Percentiles rank a stretch among this genome's conserved stretches.
Conservation (phyloP, 2,113 vertebrate genomes). For the Paracanthobrama guichenoti region DNA sequence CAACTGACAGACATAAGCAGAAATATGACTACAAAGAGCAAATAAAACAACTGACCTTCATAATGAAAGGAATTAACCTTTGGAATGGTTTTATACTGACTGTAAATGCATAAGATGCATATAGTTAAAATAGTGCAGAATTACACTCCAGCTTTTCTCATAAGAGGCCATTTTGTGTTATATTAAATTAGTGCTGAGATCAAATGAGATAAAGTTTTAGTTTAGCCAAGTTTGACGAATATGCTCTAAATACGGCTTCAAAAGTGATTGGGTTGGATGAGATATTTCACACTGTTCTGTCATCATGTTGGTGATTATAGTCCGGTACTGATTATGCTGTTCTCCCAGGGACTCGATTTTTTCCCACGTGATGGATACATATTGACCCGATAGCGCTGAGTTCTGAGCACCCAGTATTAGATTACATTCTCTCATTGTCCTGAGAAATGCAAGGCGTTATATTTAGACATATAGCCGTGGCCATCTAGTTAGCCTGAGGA, state of each 20-base stretch:
- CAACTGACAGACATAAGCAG: not conserved
- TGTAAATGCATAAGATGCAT: not conserved
- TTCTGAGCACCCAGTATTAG: slow-evolving; percentile 42
- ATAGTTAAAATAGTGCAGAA: not conserved
- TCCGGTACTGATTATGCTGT: not conserved
- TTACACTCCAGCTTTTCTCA: slow-evolving; percentile 10
- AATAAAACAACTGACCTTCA: not conserved
- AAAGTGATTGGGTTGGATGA: not conserved
- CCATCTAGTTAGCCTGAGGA: slow-evolving; percentile 45
- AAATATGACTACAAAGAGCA: not conserved
- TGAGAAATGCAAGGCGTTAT: slow-evolving; percentile 57
- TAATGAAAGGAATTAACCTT: not conserved
- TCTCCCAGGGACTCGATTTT: not conserved
- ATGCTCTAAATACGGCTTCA: not conserved
- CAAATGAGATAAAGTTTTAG: not conserved
- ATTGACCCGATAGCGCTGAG: not conserved
- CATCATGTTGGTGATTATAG: slow-evolving; percentile 26
- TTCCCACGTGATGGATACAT: slow-evolving; percentile 15
- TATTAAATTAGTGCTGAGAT: not conserved
- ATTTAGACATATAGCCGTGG: slow-evolving; percentile 46
- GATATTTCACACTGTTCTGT: slow-evolving; percentile 47
- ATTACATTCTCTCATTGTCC: slow-evolving; percentile 58
- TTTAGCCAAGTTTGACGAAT: not conserved
- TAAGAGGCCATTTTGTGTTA: not conserved
- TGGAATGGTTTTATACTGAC: not conserved